A percentile compares a stretch with the other conserved stretches of the same genome.
Evolutionary conservation across 1,140 invertebrate species (phyloP).

Genomic region (honey bee (Apis mellifera)): DNA sequence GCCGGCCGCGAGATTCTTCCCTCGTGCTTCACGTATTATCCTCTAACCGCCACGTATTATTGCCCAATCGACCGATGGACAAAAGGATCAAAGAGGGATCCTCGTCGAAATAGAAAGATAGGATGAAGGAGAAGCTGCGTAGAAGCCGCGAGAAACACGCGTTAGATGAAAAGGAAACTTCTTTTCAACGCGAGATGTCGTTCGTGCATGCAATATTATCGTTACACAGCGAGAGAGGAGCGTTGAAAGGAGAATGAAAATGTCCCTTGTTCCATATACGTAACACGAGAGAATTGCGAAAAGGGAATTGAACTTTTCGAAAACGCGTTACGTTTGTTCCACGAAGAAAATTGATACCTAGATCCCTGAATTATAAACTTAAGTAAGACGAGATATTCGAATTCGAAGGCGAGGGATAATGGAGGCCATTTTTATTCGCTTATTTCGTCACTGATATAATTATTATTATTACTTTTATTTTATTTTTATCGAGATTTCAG

Average conservation of each 20-base stretch:
- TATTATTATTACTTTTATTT: too few relatives aligned
- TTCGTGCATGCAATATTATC: not conserved
- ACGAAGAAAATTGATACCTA: not conserved
- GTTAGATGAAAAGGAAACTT: not conserved
- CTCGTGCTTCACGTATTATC: conserved; percentile 10
- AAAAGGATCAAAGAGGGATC: conserved; percentile 24
- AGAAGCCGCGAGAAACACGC: not conserved
- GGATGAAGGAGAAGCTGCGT: too few relatives aligned
- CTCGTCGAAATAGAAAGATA: too few relatives aligned
- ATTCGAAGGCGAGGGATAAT: not conserved
- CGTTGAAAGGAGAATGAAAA: not conserved
- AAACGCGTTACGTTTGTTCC: not conserved
- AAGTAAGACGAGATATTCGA: not conserved
- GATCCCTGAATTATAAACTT: not conserved
- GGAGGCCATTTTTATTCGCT: not conserved
- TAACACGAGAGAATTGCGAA: not conserved
- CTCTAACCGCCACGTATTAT: conserved; percentile 14
- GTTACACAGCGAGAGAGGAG: not conserved
- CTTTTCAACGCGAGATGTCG: not conserved
- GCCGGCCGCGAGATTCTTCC: conserved; percentile 23
- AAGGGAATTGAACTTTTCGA: not conserved
- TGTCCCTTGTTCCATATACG: not conserved
- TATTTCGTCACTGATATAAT: too few relatives aligned
- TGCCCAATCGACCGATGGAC: not conserved
- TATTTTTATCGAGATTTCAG: too few relatives aligned